Conservation (phyloP, 2,888 invertebrate genomes). For the Acleris sparsana region DNA sequence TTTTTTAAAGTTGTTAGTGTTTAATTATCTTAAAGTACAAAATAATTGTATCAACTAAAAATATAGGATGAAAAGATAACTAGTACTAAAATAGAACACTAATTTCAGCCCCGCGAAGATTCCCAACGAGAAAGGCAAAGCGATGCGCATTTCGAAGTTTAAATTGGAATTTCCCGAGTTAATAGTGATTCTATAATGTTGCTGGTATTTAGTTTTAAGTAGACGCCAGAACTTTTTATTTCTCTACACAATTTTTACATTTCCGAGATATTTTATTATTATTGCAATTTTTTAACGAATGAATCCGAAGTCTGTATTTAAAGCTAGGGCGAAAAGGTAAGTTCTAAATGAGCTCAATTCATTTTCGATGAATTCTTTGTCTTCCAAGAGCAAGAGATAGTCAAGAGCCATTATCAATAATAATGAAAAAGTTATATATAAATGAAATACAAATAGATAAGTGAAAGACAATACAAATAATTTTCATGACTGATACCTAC, state of each 20-base stretch:
- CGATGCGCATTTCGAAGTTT: slow-evolving; percentile 33
- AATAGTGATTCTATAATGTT: slow-evolving; percentile 29
- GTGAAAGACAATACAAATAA: no score
- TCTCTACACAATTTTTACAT: slow-evolving; percentile 9
- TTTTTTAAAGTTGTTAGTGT: neutral
- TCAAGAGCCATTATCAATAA: no score
- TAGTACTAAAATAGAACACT: slow-evolving; percentile 26
- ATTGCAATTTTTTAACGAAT: neutral
- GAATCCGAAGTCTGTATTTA: no score
- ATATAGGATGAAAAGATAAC: slow-evolving; percentile 15
- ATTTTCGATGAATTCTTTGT: no score
- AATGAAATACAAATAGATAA: no score
- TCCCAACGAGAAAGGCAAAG: slow-evolving; percentile 13
- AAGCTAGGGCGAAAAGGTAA: no score
- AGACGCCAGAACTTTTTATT: slow-evolving; percentile 18
- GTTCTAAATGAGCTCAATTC: no score
- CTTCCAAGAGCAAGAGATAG: no score
- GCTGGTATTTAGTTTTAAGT: slow-evolving; percentile 28
- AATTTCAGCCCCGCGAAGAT: slow-evolving; percentile 27
- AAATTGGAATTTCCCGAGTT: slow-evolving; percentile 35
- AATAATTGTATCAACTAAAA: slow-evolving; percentile 13
- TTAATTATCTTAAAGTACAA: neutral
- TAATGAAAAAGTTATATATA: no score
- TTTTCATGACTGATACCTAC: no score
- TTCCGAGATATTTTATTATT: neutral